Evolutionary conservation across 1,140 invertebrate species (phyloP).

Genomic region (Teleopsis dalmanni): DNA sequence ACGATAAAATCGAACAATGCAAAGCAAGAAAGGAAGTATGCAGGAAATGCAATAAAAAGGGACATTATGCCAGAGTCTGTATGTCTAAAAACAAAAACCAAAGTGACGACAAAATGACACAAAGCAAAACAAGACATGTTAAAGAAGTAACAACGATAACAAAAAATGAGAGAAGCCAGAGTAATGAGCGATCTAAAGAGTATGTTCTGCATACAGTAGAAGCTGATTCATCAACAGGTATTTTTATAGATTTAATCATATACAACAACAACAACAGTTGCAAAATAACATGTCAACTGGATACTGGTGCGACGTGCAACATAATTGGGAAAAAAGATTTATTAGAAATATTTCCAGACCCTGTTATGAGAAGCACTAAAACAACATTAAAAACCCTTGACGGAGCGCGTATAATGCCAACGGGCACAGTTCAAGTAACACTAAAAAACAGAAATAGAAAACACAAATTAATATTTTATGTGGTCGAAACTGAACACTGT

Average conservation of each 20-base stretch:
- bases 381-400: not conserved
- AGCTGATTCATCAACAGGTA: not conserved
- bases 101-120: too few species aligned
- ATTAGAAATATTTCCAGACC: not conserved
- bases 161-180: too few species aligned
- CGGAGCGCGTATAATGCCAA: not conserved
- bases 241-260: too few species aligned
- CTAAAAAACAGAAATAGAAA: not conserved
- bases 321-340: not conserved
- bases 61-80: not conserved
- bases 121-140: not conserved
- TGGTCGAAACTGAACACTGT: too few species aligned
- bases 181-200: too few species aligned
- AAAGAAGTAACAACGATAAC: not conserved
- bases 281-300: not conserved
- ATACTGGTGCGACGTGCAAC: constrained; percentile 1
- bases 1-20: not conserved
- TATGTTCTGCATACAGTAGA: not conserved
- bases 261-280: not conserved
- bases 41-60: constrained; percentile 1
- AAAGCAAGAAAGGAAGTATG: not conserved
- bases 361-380: not conserved
- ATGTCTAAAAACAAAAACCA: not conserved
- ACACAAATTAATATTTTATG: not conserved
- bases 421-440: not conserved